These are phyloP conservation scores for Cremastinae sp. DNA, from an alignment of 2,888 invertebrate species.

Conservation along the genomic window DNA sequence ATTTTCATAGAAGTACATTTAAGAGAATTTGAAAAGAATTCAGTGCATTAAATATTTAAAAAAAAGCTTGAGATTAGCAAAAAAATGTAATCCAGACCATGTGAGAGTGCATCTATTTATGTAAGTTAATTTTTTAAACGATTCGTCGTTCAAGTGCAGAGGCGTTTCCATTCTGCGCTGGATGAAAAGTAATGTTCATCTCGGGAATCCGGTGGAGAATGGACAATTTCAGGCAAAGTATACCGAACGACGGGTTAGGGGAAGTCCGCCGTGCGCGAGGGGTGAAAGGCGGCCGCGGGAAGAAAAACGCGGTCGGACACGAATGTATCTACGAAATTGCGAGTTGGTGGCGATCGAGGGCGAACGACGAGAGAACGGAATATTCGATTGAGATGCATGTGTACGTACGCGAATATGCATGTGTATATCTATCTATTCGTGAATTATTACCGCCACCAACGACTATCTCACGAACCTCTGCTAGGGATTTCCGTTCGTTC, in stretches of 20 bases:
- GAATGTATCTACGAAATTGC: slow-evolving; percentile 22
- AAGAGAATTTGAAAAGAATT: too few species aligned
- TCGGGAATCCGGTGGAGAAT: not conserved
- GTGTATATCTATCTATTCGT: slow-evolving; percentile 47
- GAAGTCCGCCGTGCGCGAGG: slow-evolving; percentile 6
- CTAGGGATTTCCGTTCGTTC: slow-evolving; percentile 25
- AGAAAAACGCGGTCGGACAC: slow-evolving; percentile 9
- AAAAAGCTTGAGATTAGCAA: too few species aligned
- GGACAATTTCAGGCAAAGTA: slow-evolving; percentile 39
- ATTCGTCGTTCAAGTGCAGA: too few species aligned
- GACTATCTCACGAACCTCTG: slow-evolving; percentile 36
- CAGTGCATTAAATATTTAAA: too few species aligned
- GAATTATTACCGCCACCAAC: slow-evolving; percentile 54
- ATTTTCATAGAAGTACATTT: too few species aligned
- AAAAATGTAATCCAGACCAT: too few species aligned
- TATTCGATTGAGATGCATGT: slow-evolving; percentile 49
- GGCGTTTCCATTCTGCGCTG: slow-evolving; percentile 54
- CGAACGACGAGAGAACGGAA: slow-evolving; percentile 46
- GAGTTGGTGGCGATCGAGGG: slow-evolving; percentile 14
- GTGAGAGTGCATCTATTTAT: too few species aligned
- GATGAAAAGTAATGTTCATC: slow-evolving; percentile 19
- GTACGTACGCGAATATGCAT: slow-evolving; percentile 32
- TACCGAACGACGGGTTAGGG: slow-evolving; percentile 24
- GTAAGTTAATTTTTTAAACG: too few species aligned
- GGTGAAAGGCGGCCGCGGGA: slow-evolving; percentile 16